Evolutionary conservation across 2,797 vertebrate genomes (phyloP), one percentile per base, ranked within the genome.

Genomic region (Mastacembelus armatus): DNA sequence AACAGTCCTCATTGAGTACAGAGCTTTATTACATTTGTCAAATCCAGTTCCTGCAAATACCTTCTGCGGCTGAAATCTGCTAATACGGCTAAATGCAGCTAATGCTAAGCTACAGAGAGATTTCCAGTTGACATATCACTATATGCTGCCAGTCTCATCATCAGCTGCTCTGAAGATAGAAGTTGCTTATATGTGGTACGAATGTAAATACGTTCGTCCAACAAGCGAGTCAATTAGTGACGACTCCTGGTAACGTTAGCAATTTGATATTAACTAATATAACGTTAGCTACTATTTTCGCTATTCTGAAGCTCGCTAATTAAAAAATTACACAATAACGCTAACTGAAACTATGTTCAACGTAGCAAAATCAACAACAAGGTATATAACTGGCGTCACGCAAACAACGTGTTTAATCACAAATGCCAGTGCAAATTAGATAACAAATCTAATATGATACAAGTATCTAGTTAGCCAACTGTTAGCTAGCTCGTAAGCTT

Each of bases 71-170:
- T 16, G 21, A 36, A n/a, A n/a, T n/a, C n/a, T n/a, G n/a, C n/a
- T n/a, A n/a, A n/a, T n/a, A n/a, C n/a, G n/a, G 66, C 56, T 74
- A 75, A 43, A 38, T 27, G 26, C 6, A 43, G 68, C 61, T 71
- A 61, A 63, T 26, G 51, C 55, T 56, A 65, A 33, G 5, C 38
- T 74, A 9, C 12, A 39, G 21, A 22, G 12, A 4, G 35, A 24
- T 39, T 11, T 8, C 27, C 62, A 7, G 55, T 21, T 54, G 21
- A 66, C 32, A 57, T 27, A 15, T 11, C 24, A 9, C 9, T 6
- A 9, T 0, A 33, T 22, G 1, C 14, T 38, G 38, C 24, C 19
- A 36, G 16, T 9, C 18, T 33, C 2, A 9, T 8, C 0, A 1
- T 16, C 12, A n/a, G 15, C 4, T 24, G 49, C 15, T n/a, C 14